Evolutionary conservation across 2,113 vertebrate species (phyloP), one percentile per base, ranked within the genome.

Genomic region (Jaculus jaculus): DNA sequence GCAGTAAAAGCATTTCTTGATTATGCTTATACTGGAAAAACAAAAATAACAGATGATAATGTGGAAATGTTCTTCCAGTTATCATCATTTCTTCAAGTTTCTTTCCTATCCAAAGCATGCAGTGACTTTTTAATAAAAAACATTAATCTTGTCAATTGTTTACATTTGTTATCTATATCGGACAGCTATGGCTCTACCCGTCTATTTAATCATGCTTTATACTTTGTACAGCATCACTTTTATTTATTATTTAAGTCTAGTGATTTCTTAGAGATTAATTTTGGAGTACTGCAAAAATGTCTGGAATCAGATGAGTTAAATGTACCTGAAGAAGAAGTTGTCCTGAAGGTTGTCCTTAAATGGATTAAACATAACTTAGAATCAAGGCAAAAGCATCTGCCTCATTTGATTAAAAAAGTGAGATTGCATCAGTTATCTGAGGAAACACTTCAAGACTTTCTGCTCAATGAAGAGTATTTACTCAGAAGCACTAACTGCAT

Each of bases 51-150:
- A 58, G 98, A 99, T 72, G 98, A 98, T 92, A 99, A 99, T 16
- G 98, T 99, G 90, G 99, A 99, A 97, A 98, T 99, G 98, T 98
- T 99, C 95, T 99, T 99, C 95, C 99, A 99, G 90, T 97, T 99
- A n/a, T 98, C 99, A 0, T 99, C 99, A 34, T 99, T 99, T 97
- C 98, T 99, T 95, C 99, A 99, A 98, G 99, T 99, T 60, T 97
- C 99, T 30, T 98, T 99, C 93, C 98, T 99, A 94, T 98, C 98
- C 74, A 98, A 98, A 97, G 99, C 99, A 61, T 99, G 99, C 98
- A 99, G 99, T 97, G 98, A 99, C 98, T 99, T 99, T 97, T 98
- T 99, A 96, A 98, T 99, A 97, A 98, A 98, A 97, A 99, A 98
- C 66, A 98, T 99, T 89, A 99, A 99, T 97, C 98, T 99, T 23